phyloP scores from a whole-genome alignment of 2,113 vertebrate species.

The Cygnus buccinator region DNA sequence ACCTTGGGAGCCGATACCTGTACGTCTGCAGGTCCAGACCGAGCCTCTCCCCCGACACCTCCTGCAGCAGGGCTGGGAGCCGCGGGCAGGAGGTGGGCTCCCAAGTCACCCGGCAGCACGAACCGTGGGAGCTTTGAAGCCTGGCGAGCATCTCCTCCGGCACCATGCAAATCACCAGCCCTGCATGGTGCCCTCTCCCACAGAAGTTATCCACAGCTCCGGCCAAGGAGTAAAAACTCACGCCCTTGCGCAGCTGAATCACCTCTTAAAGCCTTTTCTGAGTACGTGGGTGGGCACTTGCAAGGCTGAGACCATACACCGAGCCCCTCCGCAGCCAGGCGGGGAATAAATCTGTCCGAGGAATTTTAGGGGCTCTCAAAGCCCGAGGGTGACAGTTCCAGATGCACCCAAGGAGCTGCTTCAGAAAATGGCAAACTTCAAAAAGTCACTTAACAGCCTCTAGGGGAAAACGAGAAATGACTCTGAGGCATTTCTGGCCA shows the following conservation, averaged over 20 bases:
- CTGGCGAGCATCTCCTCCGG: neutral
- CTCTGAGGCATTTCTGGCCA: neutral
- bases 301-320: fast-evolving
- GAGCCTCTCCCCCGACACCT: neutral
- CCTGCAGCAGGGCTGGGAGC: neutral
- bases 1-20: neutral
- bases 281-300: neutral
- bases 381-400: neutral
- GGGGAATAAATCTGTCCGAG: neutral
- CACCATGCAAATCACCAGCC: fast-evolving
- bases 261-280: neutral
- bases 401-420: neutral
- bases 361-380: neutral
- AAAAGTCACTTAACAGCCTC: neutral
- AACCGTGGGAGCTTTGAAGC: neutral
- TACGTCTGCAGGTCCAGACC: neutral
- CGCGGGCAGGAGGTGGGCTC: neutral
- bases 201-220: neutral
- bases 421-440: neutral
- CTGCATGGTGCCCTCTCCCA: neutral
- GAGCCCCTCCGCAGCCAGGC: neutral
- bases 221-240: neutral
- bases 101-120: neutral
- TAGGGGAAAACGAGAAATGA: neutral
- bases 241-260: neutral